phyloP scores from a whole-genome alignment of 2,888 invertebrate genomes.

The Allygus modestus region DNA sequence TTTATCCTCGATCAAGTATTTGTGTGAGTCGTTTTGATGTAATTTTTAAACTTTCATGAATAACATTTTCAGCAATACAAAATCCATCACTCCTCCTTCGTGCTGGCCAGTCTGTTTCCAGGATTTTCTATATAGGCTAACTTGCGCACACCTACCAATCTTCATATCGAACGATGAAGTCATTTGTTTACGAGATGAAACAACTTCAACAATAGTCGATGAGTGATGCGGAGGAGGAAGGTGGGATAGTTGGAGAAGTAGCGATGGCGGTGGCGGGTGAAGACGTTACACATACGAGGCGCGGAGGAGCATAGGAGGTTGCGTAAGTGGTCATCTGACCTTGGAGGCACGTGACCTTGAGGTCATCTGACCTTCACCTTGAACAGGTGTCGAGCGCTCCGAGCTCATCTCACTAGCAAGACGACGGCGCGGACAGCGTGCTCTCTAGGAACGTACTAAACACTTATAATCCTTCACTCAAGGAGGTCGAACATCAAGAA shows the following conservation, averaged over 20 bases:
- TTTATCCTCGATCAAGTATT: too few species aligned
- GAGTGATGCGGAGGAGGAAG: not conserved
- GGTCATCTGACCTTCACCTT: conserved; percentile 42
- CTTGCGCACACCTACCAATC: not conserved
- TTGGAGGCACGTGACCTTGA: conserved; percentile 42
- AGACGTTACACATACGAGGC: conserved; percentile 1
- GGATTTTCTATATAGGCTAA: too few species aligned
- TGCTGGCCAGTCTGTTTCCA: too few species aligned
- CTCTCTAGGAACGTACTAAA: too few species aligned
- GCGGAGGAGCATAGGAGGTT: conserved; percentile 1
- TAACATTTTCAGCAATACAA: too few species aligned
- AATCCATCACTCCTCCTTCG: too few species aligned
- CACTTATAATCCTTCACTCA: too few species aligned
- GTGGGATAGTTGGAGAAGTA: not conserved
- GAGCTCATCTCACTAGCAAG: conserved; percentile 40
- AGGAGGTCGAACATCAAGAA: too few species aligned
- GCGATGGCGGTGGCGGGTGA: not conserved
- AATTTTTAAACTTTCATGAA: too few species aligned
- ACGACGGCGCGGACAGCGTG: too few species aligned
- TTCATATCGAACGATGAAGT: not conserved
- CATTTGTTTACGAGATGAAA: not conserved
- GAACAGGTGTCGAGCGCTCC: conserved; percentile 47
- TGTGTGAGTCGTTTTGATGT: too few species aligned
- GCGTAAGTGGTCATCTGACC: conserved; percentile 48
- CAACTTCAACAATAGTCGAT: not conserved